Evolutionary conservation across 2,113 vertebrate genomes (phyloP), one percentile per base, ranked within the genome.

Genomic region (Piaya cayana): DNA sequence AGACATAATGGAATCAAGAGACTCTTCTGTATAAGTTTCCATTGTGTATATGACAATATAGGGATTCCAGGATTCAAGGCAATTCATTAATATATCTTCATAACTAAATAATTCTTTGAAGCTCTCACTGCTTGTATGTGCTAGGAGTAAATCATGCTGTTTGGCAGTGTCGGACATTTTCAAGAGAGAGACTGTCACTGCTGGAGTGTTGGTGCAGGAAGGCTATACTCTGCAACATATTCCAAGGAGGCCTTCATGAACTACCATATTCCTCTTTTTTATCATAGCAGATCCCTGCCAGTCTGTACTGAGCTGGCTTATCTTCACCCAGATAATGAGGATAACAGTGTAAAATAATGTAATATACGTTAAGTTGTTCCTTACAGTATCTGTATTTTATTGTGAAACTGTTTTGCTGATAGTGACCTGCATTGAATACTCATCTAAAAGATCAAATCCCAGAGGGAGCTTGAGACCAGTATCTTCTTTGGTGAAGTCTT

Each of bases 151-250:
- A 23, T n/a, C 4, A 30, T 8, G 9, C 1, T 17, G 37, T 74
- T 67, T 8, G 4, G 5, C 12, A 42, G 4, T 25, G 37, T 26
- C 0, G 5, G 13, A 9, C 3, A 1, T 23, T 72, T 84, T 55
- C 52, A 26, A 15, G 37, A 19, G 42, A 18, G n/a, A 23, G 8
- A 5, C 3, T 0, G 0, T 74, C 11, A 12, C 21, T 1, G 1
- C 2, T 1, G 2, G 6, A 8, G 3, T 80, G 49, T 19, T 80
- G 39, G n/a, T 30, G 53, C 16, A 30, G 12, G 36, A 37, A 27
- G 22, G 5, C 55, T 53, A 7, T n/a, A 9, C n/a, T 43, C 25
- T 29, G 15, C n/a, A 75, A 9, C 4, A 45, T 12, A 36, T n/a
- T 18, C 30, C 30, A 72, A 42, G 12, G 20, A 60, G 12, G n/a